Percentiles rank a stretch among this genome's conserved stretches.
These are phyloP conservation scores for Heterodera schachtii DNA, from an alignment of 1,140 invertebrate species.

Conservation along the genomic window DNA sequence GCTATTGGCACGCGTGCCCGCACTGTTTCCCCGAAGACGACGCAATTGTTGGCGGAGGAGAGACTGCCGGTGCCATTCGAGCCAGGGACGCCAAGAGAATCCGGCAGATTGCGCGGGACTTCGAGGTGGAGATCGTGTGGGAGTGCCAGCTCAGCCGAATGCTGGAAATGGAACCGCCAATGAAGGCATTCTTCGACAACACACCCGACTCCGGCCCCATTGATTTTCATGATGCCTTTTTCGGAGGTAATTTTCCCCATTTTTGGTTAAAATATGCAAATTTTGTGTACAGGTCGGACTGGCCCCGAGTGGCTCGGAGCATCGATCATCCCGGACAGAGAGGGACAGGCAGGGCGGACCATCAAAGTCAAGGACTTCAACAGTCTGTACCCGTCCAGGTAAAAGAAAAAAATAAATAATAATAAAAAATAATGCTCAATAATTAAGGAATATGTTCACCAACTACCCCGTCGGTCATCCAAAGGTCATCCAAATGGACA, in stretches of 20 bases:
- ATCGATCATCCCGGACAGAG: too few species aligned
- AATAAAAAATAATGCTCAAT: too few species aligned
- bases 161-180: neutral
- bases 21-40: neutral
- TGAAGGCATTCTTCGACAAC: slow-evolving; percentile 10
- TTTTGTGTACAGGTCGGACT: neutral
- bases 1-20: slow-evolving; percentile 1
- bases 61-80: neutral
- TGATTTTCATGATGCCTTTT: neutral
- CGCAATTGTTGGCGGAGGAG: neutral
- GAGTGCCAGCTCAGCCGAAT: neutral
- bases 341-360: too few species aligned
- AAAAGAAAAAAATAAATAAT: too few species aligned
- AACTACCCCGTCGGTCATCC: too few species aligned
- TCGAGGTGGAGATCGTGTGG: slow-evolving; percentile 1
- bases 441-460: too few species aligned
- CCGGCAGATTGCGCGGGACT: neutral
- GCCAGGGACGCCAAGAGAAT: neutral
- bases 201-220: neutral
- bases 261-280: neutral
- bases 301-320: too few species aligned
- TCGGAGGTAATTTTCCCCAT: neutral
- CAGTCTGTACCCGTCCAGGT: too few species aligned
- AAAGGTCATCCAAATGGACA: too few species aligned
- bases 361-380: too few species aligned